Evolutionary conservation across 2,888 invertebrate genomes (phyloP), one percentile per base, ranked within the genome.

Genomic region (Sipha maydis): DNA sequence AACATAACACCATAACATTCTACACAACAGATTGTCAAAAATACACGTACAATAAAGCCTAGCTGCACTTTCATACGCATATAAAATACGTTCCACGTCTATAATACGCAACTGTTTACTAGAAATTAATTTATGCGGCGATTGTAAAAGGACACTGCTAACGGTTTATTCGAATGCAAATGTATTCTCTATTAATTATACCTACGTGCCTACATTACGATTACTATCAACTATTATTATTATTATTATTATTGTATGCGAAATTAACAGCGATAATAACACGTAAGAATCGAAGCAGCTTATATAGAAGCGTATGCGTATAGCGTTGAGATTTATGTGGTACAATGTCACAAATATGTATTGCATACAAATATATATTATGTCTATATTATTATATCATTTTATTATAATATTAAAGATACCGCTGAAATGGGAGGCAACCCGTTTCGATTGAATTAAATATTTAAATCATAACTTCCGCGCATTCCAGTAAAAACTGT

Each of bases 91-190:
- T 69, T 28, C 69, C 9, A 11, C 3, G 69, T 69, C 21, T 61
- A 69, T 69, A 69, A 69, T 69, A 38, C 25, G n/a, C 7, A 11
- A 73, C 21, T 28, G 61, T 69, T 69, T 48, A 25, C 38, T 54
- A 78, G 7, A 38, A 25, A 38, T n/a, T 3, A 69, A 69, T 31
- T 31, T 48, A 56, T 41, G n/a, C 56, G 61, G 61, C 76, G 76
- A 76, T 76, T 28, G 76, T 61, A 76, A 84, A 75, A 84, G 84
- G 84, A 84, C 84, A 84, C 84, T 61, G 28, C 69, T 85, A 85
- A 85, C 85, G 85, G 85, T 85, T 48, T 67, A 67, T 85, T 19
- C 85, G 48, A 61, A 85, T 76, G 85, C 84, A 77, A 77, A 84
- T 67, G 76, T 67, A 34, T 77, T 85, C 48, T 14, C 34, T 77